Percentiles rank a stretch among this genome's conserved stretches.
phyloP scores from a whole-genome alignment of 2,797 vertebrate genomes.

The Pseudomugil gertrudae region DNA sequence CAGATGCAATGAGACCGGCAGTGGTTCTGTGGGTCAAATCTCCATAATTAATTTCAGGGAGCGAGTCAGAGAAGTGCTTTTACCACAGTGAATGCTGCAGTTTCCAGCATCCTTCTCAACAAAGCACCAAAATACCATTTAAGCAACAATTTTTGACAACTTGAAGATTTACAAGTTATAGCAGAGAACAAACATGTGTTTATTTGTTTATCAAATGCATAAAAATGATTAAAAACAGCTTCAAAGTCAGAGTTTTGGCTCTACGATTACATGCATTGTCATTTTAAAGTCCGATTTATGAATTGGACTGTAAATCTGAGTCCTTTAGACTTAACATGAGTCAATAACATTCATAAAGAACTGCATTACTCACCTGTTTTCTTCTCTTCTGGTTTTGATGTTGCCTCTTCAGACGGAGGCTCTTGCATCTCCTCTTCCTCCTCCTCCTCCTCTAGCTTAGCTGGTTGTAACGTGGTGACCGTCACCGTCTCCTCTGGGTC shows the following conservation, averaged over 20 bases:
- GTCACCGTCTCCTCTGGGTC: conserved; percentile 62
- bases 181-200: background rate
- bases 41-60: background rate
- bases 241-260: conserved; percentile 13
- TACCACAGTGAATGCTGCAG: background rate
- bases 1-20: no score
- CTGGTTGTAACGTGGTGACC: conserved; percentile 82
- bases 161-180: background rate
- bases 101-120: background rate
- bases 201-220: background rate
- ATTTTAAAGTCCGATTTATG: background rate
- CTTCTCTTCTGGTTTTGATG: conserved; percentile 46
- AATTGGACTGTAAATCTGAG: no score
- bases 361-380: conserved; percentile 58
- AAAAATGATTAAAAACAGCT: background rate
- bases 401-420: conserved; percentile 33
- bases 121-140: background rate
- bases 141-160: background rate
- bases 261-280: background rate
- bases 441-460: conserved; percentile 81
- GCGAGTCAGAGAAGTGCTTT: no score
- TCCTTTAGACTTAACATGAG: no score
- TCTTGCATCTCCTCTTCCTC: conserved; percentile 50
- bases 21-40: background rate
- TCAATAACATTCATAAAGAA: background rate